A percentile compares a stretch with the other conserved stretches of the same genome.
phyloP scores from a whole-genome alignment of 2,888 invertebrate species.

The Synergus laeviventris region DNA sequence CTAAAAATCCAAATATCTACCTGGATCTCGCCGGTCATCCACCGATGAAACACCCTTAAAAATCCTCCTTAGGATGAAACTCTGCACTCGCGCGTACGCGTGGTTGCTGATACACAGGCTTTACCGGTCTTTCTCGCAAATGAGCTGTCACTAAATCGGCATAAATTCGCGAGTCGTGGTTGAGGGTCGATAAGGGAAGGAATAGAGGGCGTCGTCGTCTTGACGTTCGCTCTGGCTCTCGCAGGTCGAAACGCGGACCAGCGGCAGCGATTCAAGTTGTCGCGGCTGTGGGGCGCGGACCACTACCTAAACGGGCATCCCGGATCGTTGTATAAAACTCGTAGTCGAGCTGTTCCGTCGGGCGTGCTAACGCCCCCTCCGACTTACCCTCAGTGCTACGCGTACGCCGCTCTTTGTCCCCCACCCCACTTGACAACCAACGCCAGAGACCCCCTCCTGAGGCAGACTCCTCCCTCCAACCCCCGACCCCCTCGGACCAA shows the following conservation, averaged over 20 bases:
- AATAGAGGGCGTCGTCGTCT: conserved; percentile 48
- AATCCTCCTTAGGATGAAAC: conserved; percentile 1
- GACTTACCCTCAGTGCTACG: conserved; percentile 46
- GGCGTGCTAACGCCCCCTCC: conserved; percentile 69
- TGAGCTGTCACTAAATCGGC: not conserved
- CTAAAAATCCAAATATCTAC: conserved; percentile 2
- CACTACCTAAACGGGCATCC: conserved; percentile 74
- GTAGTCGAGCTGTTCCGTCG: conserved; percentile 69
- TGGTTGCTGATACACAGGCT: conserved; percentile 21
- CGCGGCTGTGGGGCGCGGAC: conserved; percentile 74
- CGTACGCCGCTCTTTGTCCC: conserved; percentile 47
- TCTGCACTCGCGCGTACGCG: conserved; percentile 23
- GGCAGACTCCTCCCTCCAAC: conserved; percentile 16
- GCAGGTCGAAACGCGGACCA: conserved; percentile 19
- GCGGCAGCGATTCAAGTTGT: conserved; percentile 59
- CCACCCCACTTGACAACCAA: conserved; percentile 4
- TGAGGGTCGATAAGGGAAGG: conserved; percentile 36
- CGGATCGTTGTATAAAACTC: conserved; percentile 75
- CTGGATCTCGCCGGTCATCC: conserved; percentile 16
- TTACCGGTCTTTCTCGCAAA: not conserved
- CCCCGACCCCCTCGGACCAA: conserved; percentile 25
- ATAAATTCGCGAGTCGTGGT: conserved; percentile 38
- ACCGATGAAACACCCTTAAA: conserved; percentile 26
- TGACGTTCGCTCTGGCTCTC: conserved; percentile 42
- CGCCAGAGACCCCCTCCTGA: conserved; percentile 25